Conservation (phyloP, 2,797 vertebrate species). For the Carapus acus region DNA sequence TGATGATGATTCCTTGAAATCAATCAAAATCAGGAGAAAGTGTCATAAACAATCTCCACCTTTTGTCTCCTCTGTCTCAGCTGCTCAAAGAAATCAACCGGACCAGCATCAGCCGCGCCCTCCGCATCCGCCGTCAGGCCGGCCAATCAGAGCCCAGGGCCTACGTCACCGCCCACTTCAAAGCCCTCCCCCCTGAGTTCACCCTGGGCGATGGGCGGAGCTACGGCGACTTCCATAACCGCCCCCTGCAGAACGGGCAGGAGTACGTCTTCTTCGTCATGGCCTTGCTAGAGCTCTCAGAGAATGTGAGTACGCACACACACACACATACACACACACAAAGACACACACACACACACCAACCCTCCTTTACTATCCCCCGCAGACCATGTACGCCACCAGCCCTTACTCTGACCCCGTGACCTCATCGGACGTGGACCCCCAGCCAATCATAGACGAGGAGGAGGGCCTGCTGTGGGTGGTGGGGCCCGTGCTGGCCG, state of each 20-base stretch:
- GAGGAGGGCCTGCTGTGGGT: slow-evolving; percentile 99
- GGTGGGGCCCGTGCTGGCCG: slow-evolving; percentile 94
- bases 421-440: slow-evolving; percentile 91
- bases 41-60: background rate
- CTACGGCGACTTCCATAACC: slow-evolving; percentile 93
- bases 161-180: slow-evolving; percentile 92
- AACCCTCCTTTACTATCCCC: slow-evolving; percentile 4
- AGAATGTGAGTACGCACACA: slow-evolving; percentile 81
- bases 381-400: slow-evolving; percentile 91
- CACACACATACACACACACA: background rate
- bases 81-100: slow-evolving; percentile 93
- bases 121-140: slow-evolving; percentile 82
- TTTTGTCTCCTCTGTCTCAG: slow-evolving; percentile 54
- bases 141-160: slow-evolving; percentile 80
- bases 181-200: slow-evolving; percentile 92
- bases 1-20: no score
- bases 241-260: slow-evolving; percentile 89
- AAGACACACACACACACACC: background rate
- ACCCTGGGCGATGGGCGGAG: slow-evolving; percentile 88
- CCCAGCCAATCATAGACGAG: slow-evolving; percentile 94
- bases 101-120: slow-evolving; percentile 80
- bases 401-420: slow-evolving; percentile 96
- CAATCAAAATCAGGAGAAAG: no score
- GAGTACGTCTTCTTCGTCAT: slow-evolving; percentile 97
- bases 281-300: slow-evolving; percentile 90